Conservation (phyloP, 2,888 invertebrate species). For the Pyrrhia umbra region DNA sequence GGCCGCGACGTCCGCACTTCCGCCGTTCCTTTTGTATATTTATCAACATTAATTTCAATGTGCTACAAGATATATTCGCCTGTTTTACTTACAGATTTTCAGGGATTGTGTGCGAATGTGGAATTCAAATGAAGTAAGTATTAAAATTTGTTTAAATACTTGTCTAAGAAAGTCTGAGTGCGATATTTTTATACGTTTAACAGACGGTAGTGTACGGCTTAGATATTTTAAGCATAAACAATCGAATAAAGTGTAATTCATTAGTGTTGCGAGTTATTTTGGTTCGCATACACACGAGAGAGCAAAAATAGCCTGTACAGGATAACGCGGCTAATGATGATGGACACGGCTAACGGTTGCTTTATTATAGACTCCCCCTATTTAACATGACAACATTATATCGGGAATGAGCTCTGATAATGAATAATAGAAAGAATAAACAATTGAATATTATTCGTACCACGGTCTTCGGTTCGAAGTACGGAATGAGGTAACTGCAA, state of each 20-base stretch:
- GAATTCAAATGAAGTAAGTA: conserved; percentile 42
- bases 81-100: conserved; percentile 60
- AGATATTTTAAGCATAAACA: conserved; percentile 52
- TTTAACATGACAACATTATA: conserved; percentile 61
- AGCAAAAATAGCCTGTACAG: conserved; percentile 64
- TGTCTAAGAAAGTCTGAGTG: conserved; percentile 28
- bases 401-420: conserved; percentile 50
- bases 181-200: conserved; percentile 49
- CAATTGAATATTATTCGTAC: conserved; percentile 12
- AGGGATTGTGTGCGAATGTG: conserved; percentile 28
- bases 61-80: conserved; percentile 77
- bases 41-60: conserved; percentile 89
- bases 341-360: conserved; percentile 74
- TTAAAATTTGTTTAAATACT: conserved; percentile 27
- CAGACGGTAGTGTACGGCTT: conserved; percentile 26
- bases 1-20: conserved; percentile 85
- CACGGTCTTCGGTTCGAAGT: not conserved
- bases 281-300: conserved; percentile 53
- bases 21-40: conserved; percentile 84
- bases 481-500: not conserved
- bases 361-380: conserved; percentile 64
- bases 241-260: conserved; percentile 50
- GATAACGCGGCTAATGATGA: conserved; percentile 76
- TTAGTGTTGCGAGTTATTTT: conserved; percentile 58
- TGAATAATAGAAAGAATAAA: conserved; percentile 38